phyloP scores from a whole-genome alignment of 2,888 invertebrate genomes.

The Asteroscopus sphinx region DNA sequence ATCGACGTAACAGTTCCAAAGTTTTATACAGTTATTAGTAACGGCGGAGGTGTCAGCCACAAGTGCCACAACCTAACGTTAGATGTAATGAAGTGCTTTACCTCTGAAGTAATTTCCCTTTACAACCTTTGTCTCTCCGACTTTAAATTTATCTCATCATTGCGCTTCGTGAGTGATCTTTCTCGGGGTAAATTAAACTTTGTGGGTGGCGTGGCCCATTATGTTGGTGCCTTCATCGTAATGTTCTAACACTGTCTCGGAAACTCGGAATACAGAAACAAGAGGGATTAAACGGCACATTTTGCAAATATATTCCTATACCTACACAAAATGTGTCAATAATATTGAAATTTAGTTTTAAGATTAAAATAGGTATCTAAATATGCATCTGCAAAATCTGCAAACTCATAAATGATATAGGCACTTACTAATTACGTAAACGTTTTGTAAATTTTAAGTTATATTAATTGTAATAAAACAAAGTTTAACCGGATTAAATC shows the following conservation, averaged over 20 bases:
- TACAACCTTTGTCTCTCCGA: constrained; percentile 62
- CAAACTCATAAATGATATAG: no score
- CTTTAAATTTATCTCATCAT: constrained; percentile 71
- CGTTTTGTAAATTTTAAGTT: no score
- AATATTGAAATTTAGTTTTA: no score
- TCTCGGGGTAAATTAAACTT: constrained; percentile 70
- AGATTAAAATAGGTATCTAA: no score
- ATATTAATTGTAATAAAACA: no score
- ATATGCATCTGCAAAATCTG: no score
- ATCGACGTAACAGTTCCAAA: constrained; percentile 3
- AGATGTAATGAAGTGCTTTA: constrained; percentile 69
- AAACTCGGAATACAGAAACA: background rate
- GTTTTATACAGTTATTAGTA: constrained; percentile 13
- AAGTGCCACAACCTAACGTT: constrained; percentile 47
- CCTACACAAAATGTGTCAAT: no score
- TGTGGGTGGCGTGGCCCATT: constrained; percentile 60
- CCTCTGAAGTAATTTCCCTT: constrained; percentile 66
- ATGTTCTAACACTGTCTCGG: constrained; percentile 11
- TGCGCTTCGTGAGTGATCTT: constrained; percentile 63
- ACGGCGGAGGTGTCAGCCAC: constrained; percentile 48
- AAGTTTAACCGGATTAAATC: no score
- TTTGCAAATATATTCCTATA: background rate
- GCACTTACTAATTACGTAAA: no score
- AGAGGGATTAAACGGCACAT: background rate
- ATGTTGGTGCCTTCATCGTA: constrained; percentile 29